These are phyloP conservation scores for Nipponia nippon DNA, from an alignment of 2,113 vertebrate genomes.

Conservation along the genomic window DNA sequence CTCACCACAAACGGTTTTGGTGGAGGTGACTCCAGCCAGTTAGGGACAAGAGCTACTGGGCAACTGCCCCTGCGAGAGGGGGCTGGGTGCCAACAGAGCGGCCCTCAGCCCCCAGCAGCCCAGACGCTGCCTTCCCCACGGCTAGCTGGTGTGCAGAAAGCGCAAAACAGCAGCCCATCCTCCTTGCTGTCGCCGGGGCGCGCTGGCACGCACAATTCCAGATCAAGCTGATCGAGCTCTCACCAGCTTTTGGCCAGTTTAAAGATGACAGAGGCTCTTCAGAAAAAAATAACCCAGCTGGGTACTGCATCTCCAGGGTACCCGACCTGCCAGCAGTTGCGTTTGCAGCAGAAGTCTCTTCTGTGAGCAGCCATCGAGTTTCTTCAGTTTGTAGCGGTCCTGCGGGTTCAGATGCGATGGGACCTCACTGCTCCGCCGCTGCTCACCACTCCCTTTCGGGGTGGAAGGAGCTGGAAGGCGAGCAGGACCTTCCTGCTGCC, in stretches of 20 bases:
- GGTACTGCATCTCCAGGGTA: background rate
- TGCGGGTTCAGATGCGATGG: fast-evolving
- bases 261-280: background rate
- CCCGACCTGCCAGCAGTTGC: background rate
- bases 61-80: fast-evolving
- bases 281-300: background rate
- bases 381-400: background rate
- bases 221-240: background rate
- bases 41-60: background rate
- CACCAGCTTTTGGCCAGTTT: background rate
- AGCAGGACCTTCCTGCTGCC: background rate
- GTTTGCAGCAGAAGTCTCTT: background rate
- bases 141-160: background rate
- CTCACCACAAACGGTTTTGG: background rate
- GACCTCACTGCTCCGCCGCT: background rate
- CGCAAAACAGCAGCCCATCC: background rate
- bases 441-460: background rate
- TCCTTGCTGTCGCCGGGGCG: fast-evolving
- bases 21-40: background rate
- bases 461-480: background rate
- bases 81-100: fast-evolving
- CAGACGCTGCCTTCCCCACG: fast-evolving
- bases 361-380: background rate
- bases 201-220: no score
- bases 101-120: background rate